These are phyloP conservation scores for Metridium senile DNA, from an alignment of 92 coral and sea anemone species.

Conservation along the genomic window DNA sequence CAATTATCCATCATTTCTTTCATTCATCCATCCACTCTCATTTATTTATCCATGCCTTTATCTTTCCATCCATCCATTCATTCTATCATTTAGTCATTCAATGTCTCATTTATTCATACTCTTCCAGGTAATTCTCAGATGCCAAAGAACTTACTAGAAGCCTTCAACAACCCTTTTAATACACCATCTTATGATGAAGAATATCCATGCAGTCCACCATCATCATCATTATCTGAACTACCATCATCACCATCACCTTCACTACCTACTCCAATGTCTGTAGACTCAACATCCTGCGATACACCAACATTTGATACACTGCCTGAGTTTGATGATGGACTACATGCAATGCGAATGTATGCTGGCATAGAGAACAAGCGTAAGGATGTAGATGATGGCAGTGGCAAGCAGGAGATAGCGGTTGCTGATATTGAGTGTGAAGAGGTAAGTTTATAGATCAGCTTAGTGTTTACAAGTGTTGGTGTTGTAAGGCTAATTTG, in stretches of 20 bases:
- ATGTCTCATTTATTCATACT: not conserved
- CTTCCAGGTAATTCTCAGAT: constrained; percentile 68
- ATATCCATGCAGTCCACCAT: constrained; percentile 58
- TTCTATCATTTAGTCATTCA: not conserved
- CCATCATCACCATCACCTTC: constrained; percentile 73
- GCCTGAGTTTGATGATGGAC: constrained; percentile 30
- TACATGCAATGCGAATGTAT: constrained; percentile 47
- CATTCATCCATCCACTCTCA: not conserved
- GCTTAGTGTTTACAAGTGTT: not conserved
- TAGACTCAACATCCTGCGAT: constrained; percentile 53
- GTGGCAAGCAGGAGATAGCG: not conserved
- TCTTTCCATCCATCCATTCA: not conserved
- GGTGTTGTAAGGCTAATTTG: too few species aligned
- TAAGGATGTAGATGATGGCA: not conserved
- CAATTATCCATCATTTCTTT: not conserved
- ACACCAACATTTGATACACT: constrained; percentile 60
- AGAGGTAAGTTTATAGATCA: constrained; percentile 43
- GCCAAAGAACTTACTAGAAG: constrained; percentile 84
- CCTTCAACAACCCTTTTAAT: constrained; percentile 74
- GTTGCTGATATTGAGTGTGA: constrained; percentile 32
- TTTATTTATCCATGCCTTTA: not conserved
- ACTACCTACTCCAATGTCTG: constrained; percentile 32
- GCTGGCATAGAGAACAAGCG: constrained; percentile 35
- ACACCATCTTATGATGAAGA: constrained; percentile 83
- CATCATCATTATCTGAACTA: constrained; percentile 67